A percentile compares a stretch with the other conserved stretches of the same genome.
Evolutionary conservation across 92 coral and sea anemone genomes (phyloP).

Genomic region (Bergia puertoricense): DNA sequence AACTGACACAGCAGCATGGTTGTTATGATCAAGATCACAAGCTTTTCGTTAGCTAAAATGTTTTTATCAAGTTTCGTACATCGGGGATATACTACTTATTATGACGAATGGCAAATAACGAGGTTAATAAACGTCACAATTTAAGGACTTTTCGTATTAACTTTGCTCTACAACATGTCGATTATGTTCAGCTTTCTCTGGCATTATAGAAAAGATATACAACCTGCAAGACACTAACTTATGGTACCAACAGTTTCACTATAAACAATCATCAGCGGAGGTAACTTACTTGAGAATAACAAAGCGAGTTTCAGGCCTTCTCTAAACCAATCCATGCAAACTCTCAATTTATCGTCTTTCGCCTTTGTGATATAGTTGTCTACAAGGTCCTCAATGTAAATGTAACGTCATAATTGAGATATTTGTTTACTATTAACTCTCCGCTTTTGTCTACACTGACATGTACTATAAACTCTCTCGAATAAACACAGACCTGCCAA

Average conservation of each 20-base stretch:
- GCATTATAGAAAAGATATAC: neutral
- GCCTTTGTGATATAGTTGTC: no score
- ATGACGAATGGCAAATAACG: neutral
- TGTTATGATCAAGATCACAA: no score
- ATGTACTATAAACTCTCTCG: no score
- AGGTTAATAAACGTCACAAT: neutral
- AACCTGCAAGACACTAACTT: neutral
- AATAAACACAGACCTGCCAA: neutral
- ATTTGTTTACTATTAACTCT: conserved; percentile 16
- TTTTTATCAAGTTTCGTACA: no score
- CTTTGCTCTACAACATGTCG: neutral
- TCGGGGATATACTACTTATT: no score
- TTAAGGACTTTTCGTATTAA: neutral
- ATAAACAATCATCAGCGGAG: neutral
- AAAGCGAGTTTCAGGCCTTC: neutral
- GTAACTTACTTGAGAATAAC: conserved; percentile 18
- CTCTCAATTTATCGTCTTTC: neutral
- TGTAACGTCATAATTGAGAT: conserved; percentile 30
- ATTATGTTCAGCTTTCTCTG: neutral
- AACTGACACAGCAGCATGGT: no score
- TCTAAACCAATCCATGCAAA: conserved; percentile 8
- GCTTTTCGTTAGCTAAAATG: no score
- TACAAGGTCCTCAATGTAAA: neutral
- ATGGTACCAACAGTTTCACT: conserved; percentile 16
- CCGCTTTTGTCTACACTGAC: neutral